These are phyloP conservation scores for Vesta saturnalis DNA, from an alignment of 2,888 invertebrate species.

Conservation along the genomic window DNA sequence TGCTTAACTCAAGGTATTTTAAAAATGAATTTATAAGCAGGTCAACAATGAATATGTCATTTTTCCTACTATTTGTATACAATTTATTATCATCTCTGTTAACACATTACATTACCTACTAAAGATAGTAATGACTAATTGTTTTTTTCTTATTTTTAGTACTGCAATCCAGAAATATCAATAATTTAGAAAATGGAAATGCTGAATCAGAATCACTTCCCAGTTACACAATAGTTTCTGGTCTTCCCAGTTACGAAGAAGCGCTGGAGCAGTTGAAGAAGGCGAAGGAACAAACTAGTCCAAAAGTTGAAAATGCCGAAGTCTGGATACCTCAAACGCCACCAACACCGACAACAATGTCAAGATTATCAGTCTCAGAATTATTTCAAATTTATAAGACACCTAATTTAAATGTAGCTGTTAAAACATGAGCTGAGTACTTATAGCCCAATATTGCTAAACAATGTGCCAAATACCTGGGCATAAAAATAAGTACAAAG, in stretches of 20 bases:
- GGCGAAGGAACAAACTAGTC: constrained; percentile 50
- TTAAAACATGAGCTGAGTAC: constrained; percentile 5
- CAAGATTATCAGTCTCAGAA: constrained; percentile 57
- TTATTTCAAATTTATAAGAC: constrained; percentile 56
- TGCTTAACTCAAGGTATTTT: neutral
- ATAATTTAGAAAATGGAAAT: constrained; percentile 56
- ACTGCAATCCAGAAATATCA: constrained; percentile 55
- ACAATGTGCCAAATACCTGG: neutral
- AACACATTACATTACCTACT: too few relatives aligned
- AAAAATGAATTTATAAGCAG: neutral
- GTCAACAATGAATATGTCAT: neutral
- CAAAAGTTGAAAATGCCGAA: constrained; percentile 29
- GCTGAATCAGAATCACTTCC: constrained; percentile 62
- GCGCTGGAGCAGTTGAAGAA: constrained; percentile 69
- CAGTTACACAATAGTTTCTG: constrained; percentile 72
- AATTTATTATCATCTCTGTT: too few relatives aligned
- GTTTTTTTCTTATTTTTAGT: constrained; percentile 54
- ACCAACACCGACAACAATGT: constrained; percentile 45
- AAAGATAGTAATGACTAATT: neutral
- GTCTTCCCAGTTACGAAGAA: constrained; percentile 71
- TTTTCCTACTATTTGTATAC: neutral
- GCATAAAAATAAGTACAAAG: neutral
- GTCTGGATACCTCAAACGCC: constrained; percentile 45
- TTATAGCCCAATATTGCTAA: neutral
- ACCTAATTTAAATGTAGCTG: constrained; percentile 22